A percentile compares a stretch with the other conserved stretches of the same genome.
These are phyloP conservation scores for Erythrocercus mccallii DNA, from an alignment of 2,113 vertebrate genomes.

Conservation along the genomic window DNA sequence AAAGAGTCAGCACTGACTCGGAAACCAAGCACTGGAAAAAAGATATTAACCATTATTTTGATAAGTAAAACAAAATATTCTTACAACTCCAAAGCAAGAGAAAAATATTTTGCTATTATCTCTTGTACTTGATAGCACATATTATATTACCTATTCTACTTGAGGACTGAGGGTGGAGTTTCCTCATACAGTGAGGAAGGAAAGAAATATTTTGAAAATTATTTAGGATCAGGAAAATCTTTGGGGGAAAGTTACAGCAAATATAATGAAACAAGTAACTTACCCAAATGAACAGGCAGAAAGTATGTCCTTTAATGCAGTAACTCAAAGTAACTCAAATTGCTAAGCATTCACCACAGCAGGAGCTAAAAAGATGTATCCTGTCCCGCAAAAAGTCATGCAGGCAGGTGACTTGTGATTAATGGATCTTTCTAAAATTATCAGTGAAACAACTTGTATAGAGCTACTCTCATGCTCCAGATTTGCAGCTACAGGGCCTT, in stretches of 20 bases:
- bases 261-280: not conserved
- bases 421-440: not conserved
- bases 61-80: constrained; percentile 2
- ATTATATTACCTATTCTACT: not conserved
- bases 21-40: not conserved
- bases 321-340: not conserved
- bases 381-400: not conserved
- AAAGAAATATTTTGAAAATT: not conserved
- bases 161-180: not conserved
- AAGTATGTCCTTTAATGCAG: not conserved
- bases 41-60: not conserved
- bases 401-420: not conserved
- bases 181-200: not conserved
- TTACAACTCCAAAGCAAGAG: not conserved
- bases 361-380: not conserved
- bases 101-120: constrained; percentile 33
- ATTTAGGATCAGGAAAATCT: not conserved
- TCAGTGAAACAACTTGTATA: not conserved
- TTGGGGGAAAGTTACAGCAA: not conserved
- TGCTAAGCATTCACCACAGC: not conserved
- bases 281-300: not conserved
- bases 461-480: not conserved
- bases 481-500: not conserved
- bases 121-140: not conserved
- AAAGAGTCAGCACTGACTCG: not conserved